Percentiles rank a stretch among this genome's conserved stretches.
phyloP scores from a whole-genome alignment of 2,888 invertebrate species.

The Mesoligia furuncula region DNA sequence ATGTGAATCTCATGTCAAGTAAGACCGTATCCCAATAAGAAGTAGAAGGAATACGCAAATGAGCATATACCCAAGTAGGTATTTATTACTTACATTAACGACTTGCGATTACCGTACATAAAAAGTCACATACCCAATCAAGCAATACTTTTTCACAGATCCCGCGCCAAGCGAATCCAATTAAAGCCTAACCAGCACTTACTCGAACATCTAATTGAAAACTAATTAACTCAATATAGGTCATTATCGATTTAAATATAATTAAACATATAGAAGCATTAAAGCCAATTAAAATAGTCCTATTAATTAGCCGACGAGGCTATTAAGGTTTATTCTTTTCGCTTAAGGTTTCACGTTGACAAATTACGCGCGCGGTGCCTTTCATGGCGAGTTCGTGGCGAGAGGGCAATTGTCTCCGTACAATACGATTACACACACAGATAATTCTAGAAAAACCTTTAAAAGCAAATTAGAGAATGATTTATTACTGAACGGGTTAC shows the following conservation, averaged over 20 bases:
- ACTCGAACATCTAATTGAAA: constrained; percentile 60
- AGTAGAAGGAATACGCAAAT: constrained; percentile 6
- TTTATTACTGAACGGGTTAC: constrained; percentile 86
- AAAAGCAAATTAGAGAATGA: constrained; percentile 90
- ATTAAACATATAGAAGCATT: constrained; percentile 73
- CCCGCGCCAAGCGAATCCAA: constrained; percentile 38
- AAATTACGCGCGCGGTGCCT: constrained; percentile 84
- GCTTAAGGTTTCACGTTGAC: constrained; percentile 81
- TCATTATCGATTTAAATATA: constrained; percentile 66
- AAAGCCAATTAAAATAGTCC: constrained; percentile 83
- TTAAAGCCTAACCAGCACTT: constrained; percentile 49
- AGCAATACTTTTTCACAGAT: constrained; percentile 52
- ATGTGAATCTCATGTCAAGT: background rate
- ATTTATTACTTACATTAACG: constrained; percentile 48
- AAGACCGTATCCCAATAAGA: background rate
- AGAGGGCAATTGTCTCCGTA: constrained; percentile 80
- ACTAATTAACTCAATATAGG: constrained; percentile 65
- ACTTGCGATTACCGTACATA: constrained; percentile 52
- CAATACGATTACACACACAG: constrained; percentile 88
- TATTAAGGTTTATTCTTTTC: constrained; percentile 83
- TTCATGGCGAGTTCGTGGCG: constrained; percentile 71
- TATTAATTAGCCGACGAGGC: constrained; percentile 83
- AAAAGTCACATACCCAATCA: constrained; percentile 42
- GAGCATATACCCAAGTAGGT: constrained; percentile 10
- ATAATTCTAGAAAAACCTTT: constrained; percentile 88